Conservation (phyloP, 2,888 invertebrate genomes). For the Dryomyza anilis region DNA sequence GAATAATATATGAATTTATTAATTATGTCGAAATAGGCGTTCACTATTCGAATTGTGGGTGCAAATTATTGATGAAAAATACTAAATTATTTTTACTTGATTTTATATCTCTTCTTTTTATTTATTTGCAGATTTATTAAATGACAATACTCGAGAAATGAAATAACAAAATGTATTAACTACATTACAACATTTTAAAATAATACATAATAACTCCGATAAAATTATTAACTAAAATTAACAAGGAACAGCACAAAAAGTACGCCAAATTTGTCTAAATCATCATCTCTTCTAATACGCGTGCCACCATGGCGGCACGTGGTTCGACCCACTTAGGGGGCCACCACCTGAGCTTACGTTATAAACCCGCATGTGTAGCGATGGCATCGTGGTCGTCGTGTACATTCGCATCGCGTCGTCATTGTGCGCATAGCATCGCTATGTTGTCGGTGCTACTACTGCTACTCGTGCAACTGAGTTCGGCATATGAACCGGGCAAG, state of each 20-base stretch:
- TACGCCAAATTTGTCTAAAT: background rate
- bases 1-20: slow-evolving; percentile 7
- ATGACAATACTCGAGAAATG: background rate
- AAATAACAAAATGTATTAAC: slow-evolving; percentile 1
- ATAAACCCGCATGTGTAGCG: background rate
- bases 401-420: background rate
- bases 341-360: background rate
- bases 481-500: slow-evolving; percentile 16
- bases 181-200: too few species aligned
- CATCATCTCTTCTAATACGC: too few species aligned
- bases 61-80: too few species aligned
- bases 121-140: slow-evolving; percentile 13
- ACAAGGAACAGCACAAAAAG: background rate
- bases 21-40: too few species aligned
- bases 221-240: background rate
- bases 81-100: too few species aligned
- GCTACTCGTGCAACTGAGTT: background rate
- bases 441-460: slow-evolving; percentile 7
- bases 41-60: too few species aligned
- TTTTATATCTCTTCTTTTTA: too few species aligned
- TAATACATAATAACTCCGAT: too few species aligned
- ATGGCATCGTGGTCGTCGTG: background rate
- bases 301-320: slow-evolving; percentile 55
- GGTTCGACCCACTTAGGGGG: slow-evolving; percentile 36
- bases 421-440: background rate